A percentile compares a stretch with the other conserved stretches of the same genome.
Conservation (phyloP, 2,888 invertebrate genomes). For the Rotaria magnacalcarata region DNA sequence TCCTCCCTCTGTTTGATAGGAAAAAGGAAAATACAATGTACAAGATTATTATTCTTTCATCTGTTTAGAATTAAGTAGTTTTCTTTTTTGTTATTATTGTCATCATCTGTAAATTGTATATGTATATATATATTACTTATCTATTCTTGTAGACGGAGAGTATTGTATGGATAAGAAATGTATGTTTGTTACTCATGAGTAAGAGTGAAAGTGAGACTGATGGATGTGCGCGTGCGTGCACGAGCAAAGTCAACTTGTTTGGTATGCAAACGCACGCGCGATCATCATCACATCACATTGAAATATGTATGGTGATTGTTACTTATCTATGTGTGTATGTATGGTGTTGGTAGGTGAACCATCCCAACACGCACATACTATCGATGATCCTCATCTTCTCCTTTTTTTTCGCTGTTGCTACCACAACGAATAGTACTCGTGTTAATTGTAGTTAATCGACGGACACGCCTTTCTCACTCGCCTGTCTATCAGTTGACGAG, state of each 20-base stretch:
- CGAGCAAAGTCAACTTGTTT: slow-evolving; percentile 13
- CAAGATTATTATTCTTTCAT: background rate
- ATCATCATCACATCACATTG: slow-evolving; percentile 21
- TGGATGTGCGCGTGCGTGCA: slow-evolving; percentile 3
- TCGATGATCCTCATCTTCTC: slow-evolving; percentile 7
- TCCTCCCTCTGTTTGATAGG: background rate
- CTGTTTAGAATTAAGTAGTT: slow-evolving; percentile 22
- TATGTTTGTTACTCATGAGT: background rate
- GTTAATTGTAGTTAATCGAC: slow-evolving; percentile 34
- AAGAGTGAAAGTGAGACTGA: background rate
- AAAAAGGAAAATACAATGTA: background rate
- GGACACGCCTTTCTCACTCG: slow-evolving; percentile 23
- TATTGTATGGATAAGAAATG: slow-evolving; percentile 1
- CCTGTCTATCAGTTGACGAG: slow-evolving; percentile 12
- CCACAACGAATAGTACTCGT: slow-evolving; percentile 7
- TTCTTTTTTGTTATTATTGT: background rate
- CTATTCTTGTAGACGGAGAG: background rate
- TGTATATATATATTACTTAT: background rate
- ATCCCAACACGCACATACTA: slow-evolving; percentile 2
- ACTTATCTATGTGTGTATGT: background rate
- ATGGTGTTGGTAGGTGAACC: slow-evolving; percentile 2
- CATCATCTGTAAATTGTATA: slow-evolving; percentile 17
- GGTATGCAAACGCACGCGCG: slow-evolving; percentile 18
- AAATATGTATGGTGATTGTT: slow-evolving; percentile 14
- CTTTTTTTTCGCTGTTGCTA: background rate